Evolutionary conservation across 2,888 invertebrate genomes (phyloP).

Genomic region (Lepidonotus clava): DNA sequence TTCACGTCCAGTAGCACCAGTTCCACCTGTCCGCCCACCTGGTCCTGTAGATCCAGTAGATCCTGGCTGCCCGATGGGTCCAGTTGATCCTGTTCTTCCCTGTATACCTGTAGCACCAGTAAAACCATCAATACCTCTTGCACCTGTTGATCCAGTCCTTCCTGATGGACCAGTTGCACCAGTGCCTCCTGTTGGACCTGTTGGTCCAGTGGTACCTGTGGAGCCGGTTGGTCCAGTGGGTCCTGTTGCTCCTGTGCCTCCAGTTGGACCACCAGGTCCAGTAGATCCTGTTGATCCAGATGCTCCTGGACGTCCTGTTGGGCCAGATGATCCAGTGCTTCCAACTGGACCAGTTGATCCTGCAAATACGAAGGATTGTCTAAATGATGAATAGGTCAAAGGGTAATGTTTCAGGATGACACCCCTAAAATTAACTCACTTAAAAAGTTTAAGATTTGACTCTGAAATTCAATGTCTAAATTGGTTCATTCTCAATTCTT

Average conservation of each 20-base stretch:
- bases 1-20: not conserved
- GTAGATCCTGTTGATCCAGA: constrained; percentile 30
- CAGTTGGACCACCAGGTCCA: constrained; percentile 39
- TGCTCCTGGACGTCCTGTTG: constrained; percentile 35
- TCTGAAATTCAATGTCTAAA: too few species aligned
- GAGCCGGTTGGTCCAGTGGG: constrained; percentile 30
- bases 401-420: too few species aligned
- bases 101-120: constrained; percentile 53
- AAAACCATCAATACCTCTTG: not conserved
- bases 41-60: constrained; percentile 6
- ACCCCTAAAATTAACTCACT: too few species aligned
- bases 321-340: constrained; percentile 31
- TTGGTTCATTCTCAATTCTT: too few species aligned
- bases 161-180: constrained; percentile 55
- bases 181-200: constrained; percentile 40
- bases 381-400: too few species aligned
- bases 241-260: constrained; percentile 43
- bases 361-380: too few species aligned
- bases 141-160: constrained; percentile 38
- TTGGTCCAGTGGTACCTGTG: constrained; percentile 30
- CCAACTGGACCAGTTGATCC: not conserved
- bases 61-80: constrained; percentile 17
- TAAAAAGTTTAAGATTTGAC: too few species aligned
- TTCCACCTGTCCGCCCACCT: constrained; percentile 5
- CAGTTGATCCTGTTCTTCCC: constrained; percentile 56